These are phyloP conservation scores for Euzophera pinguis DNA, from an alignment of 2,888 invertebrate genomes.

Conservation along the genomic window DNA sequence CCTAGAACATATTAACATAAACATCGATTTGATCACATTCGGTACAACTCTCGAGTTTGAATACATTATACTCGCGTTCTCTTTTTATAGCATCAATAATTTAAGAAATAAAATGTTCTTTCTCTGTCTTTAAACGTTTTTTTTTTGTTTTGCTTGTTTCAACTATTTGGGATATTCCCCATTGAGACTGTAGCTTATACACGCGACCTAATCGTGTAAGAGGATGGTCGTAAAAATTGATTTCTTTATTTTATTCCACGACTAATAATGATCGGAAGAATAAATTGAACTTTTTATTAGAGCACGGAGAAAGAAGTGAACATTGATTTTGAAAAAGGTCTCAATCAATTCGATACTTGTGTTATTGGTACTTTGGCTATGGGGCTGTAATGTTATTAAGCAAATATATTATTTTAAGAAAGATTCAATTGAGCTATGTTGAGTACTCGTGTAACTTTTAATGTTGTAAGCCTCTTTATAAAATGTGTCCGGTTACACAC, in stretches of 20 bases:
- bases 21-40: constrained; percentile 60
- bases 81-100: constrained; percentile 70
- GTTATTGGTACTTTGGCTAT: no score
- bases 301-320: constrained; percentile 18
- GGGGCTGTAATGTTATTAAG: no score
- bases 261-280: constrained; percentile 38
- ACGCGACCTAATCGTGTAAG: constrained; percentile 23
- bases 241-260: constrained; percentile 50
- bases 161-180: constrained; percentile 28
- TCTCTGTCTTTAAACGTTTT: constrained; percentile 32
- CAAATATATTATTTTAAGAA: no score
- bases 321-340: no score
- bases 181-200: constrained; percentile 33
- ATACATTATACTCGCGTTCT: constrained; percentile 60
- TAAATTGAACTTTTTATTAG: constrained; percentile 29
- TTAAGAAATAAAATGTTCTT: constrained; percentile 61
- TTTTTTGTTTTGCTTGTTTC: constrained; percentile 25
- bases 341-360: no score
- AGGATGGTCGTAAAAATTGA: constrained; percentile 56
- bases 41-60: constrained; percentile 56
- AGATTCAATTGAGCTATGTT: no score
- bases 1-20: constrained; percentile 62
- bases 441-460: background rate
- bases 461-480: background rate
- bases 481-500: background rate